A percentile compares a stretch with the other conserved stretches of the same genome.
Evolutionary conservation across 1,140 invertebrate genomes (phyloP).

Genomic region (Oncopodura yosiiana): DNA sequence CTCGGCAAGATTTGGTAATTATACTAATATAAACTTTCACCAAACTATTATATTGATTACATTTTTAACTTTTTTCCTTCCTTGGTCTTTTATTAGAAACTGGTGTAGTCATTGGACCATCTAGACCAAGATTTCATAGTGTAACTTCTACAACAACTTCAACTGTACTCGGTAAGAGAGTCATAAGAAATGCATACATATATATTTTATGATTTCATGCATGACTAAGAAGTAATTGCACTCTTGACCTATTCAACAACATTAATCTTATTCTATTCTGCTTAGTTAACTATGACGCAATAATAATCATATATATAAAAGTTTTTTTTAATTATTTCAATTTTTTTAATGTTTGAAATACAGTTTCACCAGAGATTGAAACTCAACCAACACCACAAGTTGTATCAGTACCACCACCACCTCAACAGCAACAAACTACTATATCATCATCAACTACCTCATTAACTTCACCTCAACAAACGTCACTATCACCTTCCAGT

Average conservation of each 20-base stretch:
- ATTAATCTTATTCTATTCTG: no score
- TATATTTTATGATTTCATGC: no score
- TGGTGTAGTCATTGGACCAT: constrained; percentile 25
- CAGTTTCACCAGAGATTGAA: constrained; percentile 13
- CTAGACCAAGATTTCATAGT: constrained; percentile 25
- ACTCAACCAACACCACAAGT: constrained; percentile 1
- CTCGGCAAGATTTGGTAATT: constrained; percentile 15
- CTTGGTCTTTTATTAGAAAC: constrained; percentile 14
- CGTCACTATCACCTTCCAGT: constrained; percentile 7
- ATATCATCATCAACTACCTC: no score
- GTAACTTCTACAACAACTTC: constrained; percentile 9
- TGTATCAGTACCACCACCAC: no score
- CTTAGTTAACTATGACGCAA: neutral
- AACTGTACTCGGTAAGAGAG: neutral
- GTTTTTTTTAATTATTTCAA: constrained; percentile 15
- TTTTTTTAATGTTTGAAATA: constrained; percentile 13
- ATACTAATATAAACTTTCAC: neutral
- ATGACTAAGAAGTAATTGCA: no score
- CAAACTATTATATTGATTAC: neutral
- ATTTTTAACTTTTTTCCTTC: neutral
- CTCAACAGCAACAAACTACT: no score
- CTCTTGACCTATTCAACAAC: no score
- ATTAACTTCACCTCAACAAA: no score
- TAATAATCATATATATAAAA: neutral
- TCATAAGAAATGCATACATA: no score